Evolutionary conservation across 2,888 invertebrate genomes (phyloP), one percentile per base, ranked within the genome.

Genomic region (Aethes cnicana): DNA sequence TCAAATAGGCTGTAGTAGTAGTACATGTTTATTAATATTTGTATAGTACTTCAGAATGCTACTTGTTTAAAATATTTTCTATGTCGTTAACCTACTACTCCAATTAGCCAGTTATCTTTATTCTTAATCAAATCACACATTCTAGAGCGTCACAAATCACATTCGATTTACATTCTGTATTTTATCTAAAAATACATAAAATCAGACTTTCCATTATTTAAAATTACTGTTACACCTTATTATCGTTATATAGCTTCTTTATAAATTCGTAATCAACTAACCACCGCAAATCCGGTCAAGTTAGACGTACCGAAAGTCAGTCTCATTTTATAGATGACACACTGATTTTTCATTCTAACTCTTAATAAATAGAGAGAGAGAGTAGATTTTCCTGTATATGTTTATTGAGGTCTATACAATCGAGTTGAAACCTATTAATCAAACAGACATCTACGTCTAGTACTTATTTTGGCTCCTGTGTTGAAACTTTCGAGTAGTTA

Each of bases 281-380:
- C 50, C 36, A n/a, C n/a, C n/a, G n/a, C n/a, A 43, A 49, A 49
- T 33, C 50, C 50, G 43, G 50, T 44, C 43, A 44, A 32, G 50
- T 44, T 50, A 50, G 36, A 23, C 37, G 16, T 9, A 30, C 43
- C 43, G 30, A 50, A 43, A 50, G 43, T 37, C 20, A 21, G 8
- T 9, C n/a, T 18, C 32, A 23, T 25, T 47, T 46, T 36, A 17
- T 21, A 9, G 28, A 47, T 21, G 28, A 26, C 9, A 12, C 30
- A n/a, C 4, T 12, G 20, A 8, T 18, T 7, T 14, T 20, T 14
- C 9, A 14, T 4, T 9, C 17, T 37, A 37, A 20, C 14, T 37
- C 12, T 23, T 16, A 37, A 12, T 8, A 18, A 12, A 3, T 12
- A 12, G 8, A n/a, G 8, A 20, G 21, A n/a, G n/a, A n/a, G n/a